Conservation (phyloP, 1,140 invertebrate genomes). For the Trissolcus basalis region DNA sequence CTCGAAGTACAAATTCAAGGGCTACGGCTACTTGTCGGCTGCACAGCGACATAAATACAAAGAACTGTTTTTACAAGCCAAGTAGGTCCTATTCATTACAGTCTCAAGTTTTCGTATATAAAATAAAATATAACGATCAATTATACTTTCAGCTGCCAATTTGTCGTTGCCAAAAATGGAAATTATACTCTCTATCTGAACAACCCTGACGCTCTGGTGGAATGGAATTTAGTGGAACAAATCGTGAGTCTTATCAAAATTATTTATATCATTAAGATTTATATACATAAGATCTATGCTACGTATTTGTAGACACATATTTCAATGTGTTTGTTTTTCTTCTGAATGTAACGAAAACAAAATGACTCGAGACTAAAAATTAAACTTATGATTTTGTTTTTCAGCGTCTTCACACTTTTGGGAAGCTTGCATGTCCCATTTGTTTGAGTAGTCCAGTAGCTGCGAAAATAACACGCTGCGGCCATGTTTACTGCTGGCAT, state of each 20-base stretch:
- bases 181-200: conserved; percentile 86
- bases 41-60: conserved; percentile 85
- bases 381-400: conserved; percentile 48
- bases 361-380: too few species aligned
- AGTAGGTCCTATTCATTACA: conserved; percentile 77
- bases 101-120: too few species aligned
- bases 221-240: conserved; percentile 94
- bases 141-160: conserved; percentile 88
- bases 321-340: too few species aligned
- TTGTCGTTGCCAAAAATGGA: conserved; percentile 88
- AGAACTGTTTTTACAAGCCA: conserved; percentile 94
- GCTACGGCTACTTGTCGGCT: conserved; percentile 73
- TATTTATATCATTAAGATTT: too few species aligned
- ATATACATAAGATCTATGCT: too few species aligned
- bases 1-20: conserved; percentile 65
- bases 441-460: conserved; percentile 89
- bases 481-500: conserved; percentile 96
- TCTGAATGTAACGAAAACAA: too few species aligned
- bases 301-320: too few species aligned
- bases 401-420: conserved; percentile 79
- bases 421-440: conserved; percentile 90
- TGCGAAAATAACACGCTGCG: conserved; percentile 94
- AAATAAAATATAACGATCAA: too few species aligned
- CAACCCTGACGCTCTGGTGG: conserved; percentile 91
- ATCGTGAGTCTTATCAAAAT: conserved; percentile 87